Base-by-base conservation (phyloP, 2,888 invertebrate species). In the Silvanus unidentatus region DNA sequence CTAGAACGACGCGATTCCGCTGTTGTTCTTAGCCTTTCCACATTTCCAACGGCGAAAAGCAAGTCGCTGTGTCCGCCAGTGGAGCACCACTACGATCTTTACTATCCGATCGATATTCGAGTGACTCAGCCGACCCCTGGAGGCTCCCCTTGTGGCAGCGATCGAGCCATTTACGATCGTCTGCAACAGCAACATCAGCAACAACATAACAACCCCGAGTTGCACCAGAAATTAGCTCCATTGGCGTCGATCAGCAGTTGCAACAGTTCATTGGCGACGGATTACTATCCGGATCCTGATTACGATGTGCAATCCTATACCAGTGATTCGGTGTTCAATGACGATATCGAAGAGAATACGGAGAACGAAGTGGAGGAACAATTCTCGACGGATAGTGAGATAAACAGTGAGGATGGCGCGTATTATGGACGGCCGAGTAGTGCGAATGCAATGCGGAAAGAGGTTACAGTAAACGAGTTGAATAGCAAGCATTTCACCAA, bases 121-220 rank as follows among this genome's bases (percentile, higher is more conserved):
- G 84, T 87, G 52, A 86, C 86, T 53, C 84, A 86, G 63, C 83
- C 86, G 38, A 87, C 86, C 14, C 88, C 91, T n/a, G 86, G 88
- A 43, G 77, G 88, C 41, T 90, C 91, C 30, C 90, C 91, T 6
- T 81, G 82, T 65, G 81, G 81, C 28, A 89, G 89, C 65, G 82
- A 84, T 59, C 69, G 75, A 13, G 75, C 75, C 43, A 65, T 80
- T 4, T 75, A 77, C 60, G 72, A 74, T 48, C 60, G 65, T 52
- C 50, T 52, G 16, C n/a, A 11, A 11, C 32, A 12, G n/a, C 12
- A n/a, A 22, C 22, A 22, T 8, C 22, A 22, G 22, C 22, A 22
- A 8, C 22, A 22, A 8, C 44, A 45, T 9, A 54, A 57, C 28
- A 47, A 56, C 16, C 57, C 59, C 38, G 55, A 58, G 42, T 50